phyloP scores from a whole-genome alignment of 2,113 vertebrate species.

The Corythornis cristatus region DNA sequence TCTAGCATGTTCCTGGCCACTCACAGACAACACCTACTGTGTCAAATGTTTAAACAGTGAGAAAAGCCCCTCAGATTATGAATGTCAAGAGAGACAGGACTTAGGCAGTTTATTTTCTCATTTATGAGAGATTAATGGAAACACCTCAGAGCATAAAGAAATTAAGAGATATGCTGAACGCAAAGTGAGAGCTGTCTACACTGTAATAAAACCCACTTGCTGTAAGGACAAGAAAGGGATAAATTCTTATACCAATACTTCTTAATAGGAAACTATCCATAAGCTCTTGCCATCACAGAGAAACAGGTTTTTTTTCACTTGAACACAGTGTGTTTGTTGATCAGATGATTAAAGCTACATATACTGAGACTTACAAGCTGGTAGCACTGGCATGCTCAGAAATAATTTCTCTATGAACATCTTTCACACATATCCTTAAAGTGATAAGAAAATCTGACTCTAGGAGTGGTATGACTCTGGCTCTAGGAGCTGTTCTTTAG shows the following conservation, averaged over 20 bases:
- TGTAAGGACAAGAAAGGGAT: neutral
- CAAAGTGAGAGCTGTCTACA: neutral
- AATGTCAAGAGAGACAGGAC: neutral
- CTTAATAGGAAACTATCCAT: neutral
- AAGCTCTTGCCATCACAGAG: neutral
- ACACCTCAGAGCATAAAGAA: neutral
- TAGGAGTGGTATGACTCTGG: neutral
- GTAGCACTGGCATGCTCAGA: neutral
- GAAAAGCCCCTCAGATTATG: neutral
- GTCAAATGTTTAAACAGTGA: neutral
- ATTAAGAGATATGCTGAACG: neutral
- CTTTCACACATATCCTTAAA: neutral
- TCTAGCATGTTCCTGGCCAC: neutral
- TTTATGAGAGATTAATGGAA: neutral
- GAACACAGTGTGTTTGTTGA: neutral
- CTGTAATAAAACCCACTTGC: neutral
- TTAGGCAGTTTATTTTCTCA: neutral
- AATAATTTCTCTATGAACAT: neutral
- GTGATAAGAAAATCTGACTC: neutral
- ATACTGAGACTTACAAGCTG: neutral
- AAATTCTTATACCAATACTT: neutral
- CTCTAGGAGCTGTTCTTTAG: neutral
- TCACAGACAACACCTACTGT: neutral
- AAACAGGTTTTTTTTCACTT: neutral
- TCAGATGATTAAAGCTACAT: neutral